Evolutionary conservation across 2,888 invertebrate genomes (phyloP).

Genomic region (Melanophora roralis): DNA sequence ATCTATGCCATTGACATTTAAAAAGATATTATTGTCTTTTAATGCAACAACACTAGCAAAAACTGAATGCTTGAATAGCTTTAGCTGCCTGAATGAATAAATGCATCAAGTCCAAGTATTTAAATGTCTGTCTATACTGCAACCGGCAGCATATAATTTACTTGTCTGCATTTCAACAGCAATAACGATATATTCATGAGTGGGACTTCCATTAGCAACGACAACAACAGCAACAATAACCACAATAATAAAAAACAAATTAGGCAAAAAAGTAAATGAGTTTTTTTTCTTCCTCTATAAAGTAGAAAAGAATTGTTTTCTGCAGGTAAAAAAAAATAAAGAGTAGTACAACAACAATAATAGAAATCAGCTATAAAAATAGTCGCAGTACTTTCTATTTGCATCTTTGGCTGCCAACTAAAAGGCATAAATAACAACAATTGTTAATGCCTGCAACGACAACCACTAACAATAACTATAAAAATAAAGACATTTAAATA

Average conservation of each 20-base stretch:
- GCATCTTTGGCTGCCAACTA: slow-evolving; percentile 49
- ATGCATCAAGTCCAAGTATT: slow-evolving; percentile 24
- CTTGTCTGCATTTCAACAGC: slow-evolving; percentile 41
- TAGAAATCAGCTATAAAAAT: slow-evolving; percentile 20
- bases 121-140: background rate
- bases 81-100: slow-evolving; percentile 9
- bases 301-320: slow-evolving; percentile 20
- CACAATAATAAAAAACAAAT: background rate
- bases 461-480: slow-evolving; percentile 19
- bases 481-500: slow-evolving; percentile 36
- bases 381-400: slow-evolving; percentile 57
- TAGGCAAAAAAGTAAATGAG: slow-evolving; percentile 52
- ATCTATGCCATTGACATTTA: slow-evolving; percentile 60
- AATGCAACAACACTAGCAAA: too few relatives aligned
- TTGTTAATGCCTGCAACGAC: background rate
- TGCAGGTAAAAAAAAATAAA: background rate
- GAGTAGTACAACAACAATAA: background rate
- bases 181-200: slow-evolving; percentile 24
- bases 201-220: slow-evolving; percentile 46
- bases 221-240: slow-evolving; percentile 37
- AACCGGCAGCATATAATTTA: slow-evolving; percentile 52
- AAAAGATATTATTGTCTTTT: slow-evolving; percentile 40
- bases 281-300: slow-evolving; percentile 15
- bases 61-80: background rate
- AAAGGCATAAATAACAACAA: slow-evolving; percentile 40